Percentiles rank a stretch among this genome's conserved stretches.
Evolutionary conservation across 2,113 vertebrate species (phyloP).

Genomic region (Rhinolophus ferrumequinum): DNA sequence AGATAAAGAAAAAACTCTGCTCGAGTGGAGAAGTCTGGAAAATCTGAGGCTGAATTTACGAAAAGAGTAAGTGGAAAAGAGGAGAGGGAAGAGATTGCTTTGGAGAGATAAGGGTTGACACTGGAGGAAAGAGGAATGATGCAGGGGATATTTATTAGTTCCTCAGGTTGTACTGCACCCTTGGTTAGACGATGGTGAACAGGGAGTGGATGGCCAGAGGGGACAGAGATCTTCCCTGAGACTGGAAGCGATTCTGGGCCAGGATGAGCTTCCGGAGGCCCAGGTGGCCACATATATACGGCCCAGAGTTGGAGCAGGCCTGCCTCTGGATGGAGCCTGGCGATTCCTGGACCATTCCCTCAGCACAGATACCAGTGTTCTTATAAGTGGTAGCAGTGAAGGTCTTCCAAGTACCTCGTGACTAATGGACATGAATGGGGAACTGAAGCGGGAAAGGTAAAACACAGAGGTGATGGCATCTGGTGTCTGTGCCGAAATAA

Average conservation of each 20-base stretch:
- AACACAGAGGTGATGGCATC: not conserved
- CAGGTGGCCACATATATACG: too few relatives aligned
- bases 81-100: not conserved
- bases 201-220: not conserved
- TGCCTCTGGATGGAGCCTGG: not conserved
- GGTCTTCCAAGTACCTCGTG: not conserved
- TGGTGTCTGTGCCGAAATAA: not conserved
- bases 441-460: not conserved
- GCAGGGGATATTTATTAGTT: not conserved
- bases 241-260: not conserved
- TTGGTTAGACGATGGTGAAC: not conserved
- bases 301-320: not conserved
- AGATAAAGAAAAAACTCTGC: not conserved
- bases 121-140: not conserved
- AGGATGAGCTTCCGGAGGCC: not conserved
- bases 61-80: conserved; percentile 32
- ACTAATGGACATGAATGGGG: not conserved
- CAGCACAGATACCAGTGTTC: not conserved
- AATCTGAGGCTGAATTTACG: not conserved
- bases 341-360: not conserved
- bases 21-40: not conserved
- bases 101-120: conserved; percentile 12
- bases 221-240: not conserved
- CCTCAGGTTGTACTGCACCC: not conserved
- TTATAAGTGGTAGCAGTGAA: not conserved